Evolutionary conservation across 2,888 invertebrate genomes (phyloP).

Genomic region (Aquatica leii): DNA sequence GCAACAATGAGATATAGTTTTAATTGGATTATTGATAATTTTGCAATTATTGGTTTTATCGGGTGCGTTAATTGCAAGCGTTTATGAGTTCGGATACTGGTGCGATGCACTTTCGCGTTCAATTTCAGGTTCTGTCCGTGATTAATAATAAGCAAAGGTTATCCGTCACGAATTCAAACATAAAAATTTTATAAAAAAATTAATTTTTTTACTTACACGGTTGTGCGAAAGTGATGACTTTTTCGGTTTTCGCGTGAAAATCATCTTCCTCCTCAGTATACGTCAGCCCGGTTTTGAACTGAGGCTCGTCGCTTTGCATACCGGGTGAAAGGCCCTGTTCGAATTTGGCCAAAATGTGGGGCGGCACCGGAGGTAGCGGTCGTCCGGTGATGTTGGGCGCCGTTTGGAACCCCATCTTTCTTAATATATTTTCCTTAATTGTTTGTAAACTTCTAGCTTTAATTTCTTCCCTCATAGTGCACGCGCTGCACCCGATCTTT

Average conservation of each 20-base stretch:
- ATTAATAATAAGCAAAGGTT: too few species aligned
- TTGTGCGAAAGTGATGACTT: constrained; percentile 73
- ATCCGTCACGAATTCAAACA: too few species aligned
- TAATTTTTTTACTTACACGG: constrained; percentile 57
- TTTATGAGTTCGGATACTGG: too few species aligned
- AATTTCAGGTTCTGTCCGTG: too few species aligned
- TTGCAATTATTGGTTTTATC: too few species aligned
- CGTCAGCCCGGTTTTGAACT: constrained; percentile 59
- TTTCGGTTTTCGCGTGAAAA: constrained; percentile 73
- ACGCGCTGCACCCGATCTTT: constrained; percentile 61
- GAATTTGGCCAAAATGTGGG: constrained; percentile 55
- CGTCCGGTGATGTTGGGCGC: constrained; percentile 69
- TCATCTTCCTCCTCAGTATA: constrained; percentile 70
- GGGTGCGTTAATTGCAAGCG: too few species aligned
- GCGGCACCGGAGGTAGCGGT: constrained; percentile 65
- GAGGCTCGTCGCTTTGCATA: constrained; percentile 62
- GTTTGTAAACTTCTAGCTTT: constrained; percentile 65
- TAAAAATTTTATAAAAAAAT: too few species aligned
- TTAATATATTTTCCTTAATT: constrained; percentile 69
- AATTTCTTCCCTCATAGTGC: constrained; percentile 66
- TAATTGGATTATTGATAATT: too few species aligned
- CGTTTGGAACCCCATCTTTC: constrained; percentile 65
- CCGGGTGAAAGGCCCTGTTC: constrained; percentile 51
- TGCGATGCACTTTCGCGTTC: too few species aligned
- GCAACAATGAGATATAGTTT: too few species aligned